A percentile compares a stretch with the other conserved stretches of the same genome.
Conservation (phyloP, 2,113 vertebrate genomes). For the Albula goreensis region DNA sequence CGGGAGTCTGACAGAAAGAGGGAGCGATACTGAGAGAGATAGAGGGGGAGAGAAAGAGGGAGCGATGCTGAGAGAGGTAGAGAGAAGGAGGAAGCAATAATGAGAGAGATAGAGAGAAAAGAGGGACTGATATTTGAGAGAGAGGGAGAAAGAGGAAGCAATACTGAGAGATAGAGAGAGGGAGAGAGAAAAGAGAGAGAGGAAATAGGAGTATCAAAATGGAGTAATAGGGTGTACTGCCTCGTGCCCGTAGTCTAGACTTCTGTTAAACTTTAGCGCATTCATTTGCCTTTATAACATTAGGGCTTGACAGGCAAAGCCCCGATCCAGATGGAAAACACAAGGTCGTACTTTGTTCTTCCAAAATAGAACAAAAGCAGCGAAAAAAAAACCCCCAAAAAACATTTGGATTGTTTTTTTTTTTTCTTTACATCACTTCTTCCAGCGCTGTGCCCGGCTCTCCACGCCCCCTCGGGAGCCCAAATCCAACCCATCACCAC, state of each 20-base stretch:
- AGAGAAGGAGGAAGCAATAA: not conserved
- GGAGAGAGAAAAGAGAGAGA: not conserved
- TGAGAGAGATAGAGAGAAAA: too few species aligned
- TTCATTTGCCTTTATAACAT: not conserved
- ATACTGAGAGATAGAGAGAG: not conserved
- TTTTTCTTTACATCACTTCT: conserved; percentile 5
- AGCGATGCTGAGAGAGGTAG: too few species aligned
- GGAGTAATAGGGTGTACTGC: not conserved
- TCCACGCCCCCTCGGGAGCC: not conserved
- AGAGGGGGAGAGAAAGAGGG: too few species aligned
- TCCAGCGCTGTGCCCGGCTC: not conserved
- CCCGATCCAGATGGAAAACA: not conserved
- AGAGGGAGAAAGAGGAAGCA: too few species aligned
- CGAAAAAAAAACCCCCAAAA: not conserved
- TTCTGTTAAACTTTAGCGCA: not conserved
- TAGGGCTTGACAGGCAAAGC: not conserved
- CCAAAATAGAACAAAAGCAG: not conserved
- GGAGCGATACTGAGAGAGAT: not conserved
- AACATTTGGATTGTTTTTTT: not conserved
- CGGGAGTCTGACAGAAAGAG: too few species aligned
- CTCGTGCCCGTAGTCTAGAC: not conserved
- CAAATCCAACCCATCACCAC: not conserved
- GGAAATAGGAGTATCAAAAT: not conserved
- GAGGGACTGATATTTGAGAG: too few species aligned
- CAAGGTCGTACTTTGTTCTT: not conserved